Conservation (phyloP, 2,888 invertebrate species). For the Erpobdella octoculata region DNA sequence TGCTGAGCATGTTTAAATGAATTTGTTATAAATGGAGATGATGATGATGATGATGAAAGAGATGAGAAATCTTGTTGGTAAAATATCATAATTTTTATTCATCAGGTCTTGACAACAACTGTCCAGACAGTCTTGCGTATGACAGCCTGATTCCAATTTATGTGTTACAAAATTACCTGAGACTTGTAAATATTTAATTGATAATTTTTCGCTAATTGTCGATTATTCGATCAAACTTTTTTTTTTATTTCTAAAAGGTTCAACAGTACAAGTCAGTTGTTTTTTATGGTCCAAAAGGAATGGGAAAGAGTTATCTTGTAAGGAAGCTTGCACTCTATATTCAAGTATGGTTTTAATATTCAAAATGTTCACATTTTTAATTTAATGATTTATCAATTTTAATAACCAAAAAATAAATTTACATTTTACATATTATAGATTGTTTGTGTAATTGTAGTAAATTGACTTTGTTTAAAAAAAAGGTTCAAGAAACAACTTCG, state of each 20-base stretch:
- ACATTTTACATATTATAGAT: background rate
- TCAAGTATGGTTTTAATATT: conserved; percentile 38
- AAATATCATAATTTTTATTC: conserved; percentile 1
- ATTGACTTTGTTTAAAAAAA: no score
- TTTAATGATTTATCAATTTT: background rate
- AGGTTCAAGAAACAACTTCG: background rate
- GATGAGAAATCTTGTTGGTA: no score
- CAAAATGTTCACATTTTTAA: background rate
- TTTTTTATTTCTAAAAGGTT: conserved; percentile 38
- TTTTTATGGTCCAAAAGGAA: conserved; percentile 48
- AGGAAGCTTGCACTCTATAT: conserved; percentile 44
- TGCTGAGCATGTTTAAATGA: no score
- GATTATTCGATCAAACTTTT: background rate
- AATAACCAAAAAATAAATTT: background rate
- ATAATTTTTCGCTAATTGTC: background rate
- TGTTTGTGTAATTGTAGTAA: background rate
- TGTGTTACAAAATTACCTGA: conserved; percentile 45
- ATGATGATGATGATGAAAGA: no score
- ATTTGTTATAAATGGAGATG: no score
- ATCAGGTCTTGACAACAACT: conserved; percentile 38
- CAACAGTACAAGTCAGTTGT: conserved; percentile 49
- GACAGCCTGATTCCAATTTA: conserved; percentile 46
- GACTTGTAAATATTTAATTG: conserved; percentile 43
- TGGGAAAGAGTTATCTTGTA: conserved; percentile 46
- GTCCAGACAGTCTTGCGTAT: conserved; percentile 44